A percentile compares a stretch with the other conserved stretches of the same genome.
Evolutionary conservation across 2,888 invertebrate genomes (phyloP).

Genomic region (Cephalotes varians): DNA sequence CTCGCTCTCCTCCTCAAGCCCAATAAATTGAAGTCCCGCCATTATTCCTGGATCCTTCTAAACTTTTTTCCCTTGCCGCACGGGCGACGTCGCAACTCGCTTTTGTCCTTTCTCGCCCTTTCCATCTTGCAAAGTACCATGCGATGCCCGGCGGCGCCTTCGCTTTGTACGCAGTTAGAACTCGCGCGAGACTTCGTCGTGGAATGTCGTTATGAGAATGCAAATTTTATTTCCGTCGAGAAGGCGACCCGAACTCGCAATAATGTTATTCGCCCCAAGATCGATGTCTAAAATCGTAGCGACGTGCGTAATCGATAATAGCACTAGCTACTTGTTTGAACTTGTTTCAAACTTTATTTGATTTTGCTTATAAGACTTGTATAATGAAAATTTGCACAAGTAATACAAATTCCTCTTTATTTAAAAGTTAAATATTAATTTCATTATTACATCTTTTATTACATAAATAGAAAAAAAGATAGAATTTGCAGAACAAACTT

Average conservation of each 20-base stretch:
- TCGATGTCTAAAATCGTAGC: conserved; percentile 33
- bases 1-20: neutral
- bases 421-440: too few species aligned
- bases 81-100: conserved; percentile 50
- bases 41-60: conserved; percentile 27
- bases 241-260: conserved; percentile 36
- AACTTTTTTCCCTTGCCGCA: conserved; percentile 48
- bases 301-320: conserved; percentile 27
- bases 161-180: conserved; percentile 56
- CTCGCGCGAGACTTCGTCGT: conserved; percentile 47
- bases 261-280: conserved; percentile 24
- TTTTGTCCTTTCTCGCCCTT: conserved; percentile 51
- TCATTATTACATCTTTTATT: neutral
- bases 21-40: conserved; percentile 44
- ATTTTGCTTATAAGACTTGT: neutral
- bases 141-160: conserved; percentile 50
- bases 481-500: neutral
- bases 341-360: neutral
- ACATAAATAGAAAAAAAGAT: neutral
- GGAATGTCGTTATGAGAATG: conserved; percentile 54
- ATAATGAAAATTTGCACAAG: neutral
- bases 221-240: conserved; percentile 54
- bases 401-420: neutral
- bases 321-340: neutral
- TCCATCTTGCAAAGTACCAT: conserved; percentile 47